Evolutionary conservation across 2,888 invertebrate genomes (phyloP).

Genomic region (Embidobia sp.): DNA sequence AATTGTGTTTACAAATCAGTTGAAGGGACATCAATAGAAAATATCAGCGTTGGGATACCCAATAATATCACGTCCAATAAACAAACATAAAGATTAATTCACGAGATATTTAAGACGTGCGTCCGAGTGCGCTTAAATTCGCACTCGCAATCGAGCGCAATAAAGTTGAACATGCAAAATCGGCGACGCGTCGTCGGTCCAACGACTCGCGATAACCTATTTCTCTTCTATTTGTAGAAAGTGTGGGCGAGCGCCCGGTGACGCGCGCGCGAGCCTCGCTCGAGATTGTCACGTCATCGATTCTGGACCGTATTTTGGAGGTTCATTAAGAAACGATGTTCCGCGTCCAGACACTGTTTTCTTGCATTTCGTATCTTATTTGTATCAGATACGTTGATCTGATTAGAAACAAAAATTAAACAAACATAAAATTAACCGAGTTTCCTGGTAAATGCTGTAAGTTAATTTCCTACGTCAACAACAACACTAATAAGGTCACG

Average conservation of each 20-base stretch:
- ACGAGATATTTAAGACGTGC: slow-evolving; percentile 31
- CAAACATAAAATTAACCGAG: no score
- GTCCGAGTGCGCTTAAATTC: slow-evolving; percentile 8
- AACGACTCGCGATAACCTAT: slow-evolving; percentile 67
- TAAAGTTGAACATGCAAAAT: slow-evolving; percentile 53
- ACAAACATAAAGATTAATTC: slow-evolving; percentile 35
- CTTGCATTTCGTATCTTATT: no score
- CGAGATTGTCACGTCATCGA: slow-evolving; percentile 46
- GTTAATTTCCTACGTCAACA: no score
- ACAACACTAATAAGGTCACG: no score
- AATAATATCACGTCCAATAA: slow-evolving; percentile 26
- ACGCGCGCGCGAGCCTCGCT: slow-evolving; percentile 41
- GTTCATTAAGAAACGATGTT: background rate
- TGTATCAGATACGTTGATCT: no score
- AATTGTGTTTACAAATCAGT: no score
- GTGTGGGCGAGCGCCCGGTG: slow-evolving; percentile 66
- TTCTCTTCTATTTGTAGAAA: slow-evolving; percentile 68
- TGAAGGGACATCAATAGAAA: no score
- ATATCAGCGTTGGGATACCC: no score
- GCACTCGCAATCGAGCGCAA: slow-evolving; percentile 42
- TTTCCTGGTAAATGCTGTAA: no score
- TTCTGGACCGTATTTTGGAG: slow-evolving; percentile 23
- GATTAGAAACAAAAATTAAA: no score
- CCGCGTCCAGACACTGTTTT: no score
- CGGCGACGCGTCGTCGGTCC: slow-evolving; percentile 49